Percentiles rank a stretch among this genome's conserved stretches.
These are phyloP conservation scores for Motacilla alba DNA, from an alignment of 2,113 vertebrate species.

Conservation along the genomic window DNA sequence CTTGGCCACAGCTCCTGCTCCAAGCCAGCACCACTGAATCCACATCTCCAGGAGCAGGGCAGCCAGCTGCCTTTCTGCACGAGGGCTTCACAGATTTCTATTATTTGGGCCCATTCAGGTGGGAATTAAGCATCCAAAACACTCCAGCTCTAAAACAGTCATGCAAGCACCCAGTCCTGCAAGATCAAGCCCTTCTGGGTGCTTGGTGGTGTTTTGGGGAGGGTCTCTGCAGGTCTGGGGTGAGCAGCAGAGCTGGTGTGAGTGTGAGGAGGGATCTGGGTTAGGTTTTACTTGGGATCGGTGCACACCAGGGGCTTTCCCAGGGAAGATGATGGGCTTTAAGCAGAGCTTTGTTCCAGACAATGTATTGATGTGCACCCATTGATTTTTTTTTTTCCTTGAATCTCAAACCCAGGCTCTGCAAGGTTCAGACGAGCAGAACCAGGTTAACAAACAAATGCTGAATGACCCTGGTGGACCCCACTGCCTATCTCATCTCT, in stretches of 20 bases:
- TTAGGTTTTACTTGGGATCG: neutral
- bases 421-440: neutral
- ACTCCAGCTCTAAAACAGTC: neutral
- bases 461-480: neutral
- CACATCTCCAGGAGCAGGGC: fast-evolving
- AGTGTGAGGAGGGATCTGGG: neutral
- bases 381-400: neutral
- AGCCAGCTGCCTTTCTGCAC: neutral
- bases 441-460: neutral
- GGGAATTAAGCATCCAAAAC: neutral
- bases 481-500: neutral
- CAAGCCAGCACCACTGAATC: fast-evolving
- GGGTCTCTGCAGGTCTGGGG: neutral
- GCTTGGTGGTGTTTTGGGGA: neutral
- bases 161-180: neutral
- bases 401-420: neutral
- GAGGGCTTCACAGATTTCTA: fast-evolving
- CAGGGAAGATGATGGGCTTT: neutral
- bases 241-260: neutral
- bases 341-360: neutral
- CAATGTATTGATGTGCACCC: neutral
- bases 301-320: neutral
- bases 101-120: fast-evolving
- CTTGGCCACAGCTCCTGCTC: neutral
- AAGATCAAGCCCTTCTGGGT: neutral